Base-by-base conservation (phyloP, 2,113 vertebrate species). In the Fulica atra region DNA sequence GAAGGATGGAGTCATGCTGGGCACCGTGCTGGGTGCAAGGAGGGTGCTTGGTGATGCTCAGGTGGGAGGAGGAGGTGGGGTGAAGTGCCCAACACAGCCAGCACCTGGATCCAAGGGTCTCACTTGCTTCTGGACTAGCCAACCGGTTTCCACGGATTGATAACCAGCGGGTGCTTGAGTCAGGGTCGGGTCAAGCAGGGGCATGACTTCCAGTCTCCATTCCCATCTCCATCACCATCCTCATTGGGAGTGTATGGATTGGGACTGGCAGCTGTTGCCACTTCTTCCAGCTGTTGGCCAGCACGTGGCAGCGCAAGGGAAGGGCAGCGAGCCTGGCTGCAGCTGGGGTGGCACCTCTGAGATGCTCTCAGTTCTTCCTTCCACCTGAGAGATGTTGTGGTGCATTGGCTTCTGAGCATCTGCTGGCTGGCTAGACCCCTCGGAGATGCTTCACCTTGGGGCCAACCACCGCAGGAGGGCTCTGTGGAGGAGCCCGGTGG, bases 301-400 rank as follows among this genome's bases (percentile, higher is more conserved):
- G 25, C 4, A 8, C 15, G 7, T 0, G 0, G 60, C 44, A 48
- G 53, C 1, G 3, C 19, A 18, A 71, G 33, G 42, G 48, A 83
- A 88, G 19, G 38, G 26, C 63, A 69, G 28, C 1, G 0, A 88
- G 48, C 63, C 54, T 3, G 0, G 53, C 21, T 48, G 56, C 40
- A 50, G 48, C 60, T 84, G 31, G 56, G 0, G 0, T 16, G 42
- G 71, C 48, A 56, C 25, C 15, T 74, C 44, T 3, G 3, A 44
- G 36, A 72, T 23, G 16, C n/a, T 29, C 40, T 40, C 2, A 2
- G 38, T 46, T 25, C 31, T 57, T 81, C 8, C 56, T 64, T 63
- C 51, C 40, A 16, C 54, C 33, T 0, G 0, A 72, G 80, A 83
- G 77, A 70, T 1, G 0, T 1, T 6, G 9, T 42, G 44, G 40